Evolutionary conservation across 2,113 vertebrate genomes (phyloP).

Genomic region (Gallinago jamesoni): DNA sequence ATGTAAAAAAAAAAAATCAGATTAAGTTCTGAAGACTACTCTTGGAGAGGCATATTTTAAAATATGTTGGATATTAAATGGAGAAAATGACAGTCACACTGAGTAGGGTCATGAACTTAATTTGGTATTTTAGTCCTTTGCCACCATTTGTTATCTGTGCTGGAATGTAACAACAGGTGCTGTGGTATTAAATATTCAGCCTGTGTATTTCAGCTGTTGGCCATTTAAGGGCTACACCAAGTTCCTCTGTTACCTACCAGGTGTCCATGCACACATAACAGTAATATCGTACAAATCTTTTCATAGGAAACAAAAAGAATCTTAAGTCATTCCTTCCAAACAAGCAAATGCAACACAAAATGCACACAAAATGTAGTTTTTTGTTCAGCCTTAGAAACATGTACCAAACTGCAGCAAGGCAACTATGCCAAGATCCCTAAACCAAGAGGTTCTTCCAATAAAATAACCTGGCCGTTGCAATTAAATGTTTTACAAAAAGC

Average conservation of each 20-base stretch:
- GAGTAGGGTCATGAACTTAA: neutral
- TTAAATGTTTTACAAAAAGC: neutral
- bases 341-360: neutral
- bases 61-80: neutral
- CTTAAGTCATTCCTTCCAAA: neutral
- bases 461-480: neutral
- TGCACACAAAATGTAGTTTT: neutral
- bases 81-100: neutral
- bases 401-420: neutral
- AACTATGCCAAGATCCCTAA: neutral
- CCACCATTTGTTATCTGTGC: constrained; percentile 34
- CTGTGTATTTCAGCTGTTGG: constrained; percentile 56
- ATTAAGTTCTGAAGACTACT: neutral
- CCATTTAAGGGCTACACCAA: neutral
- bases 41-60: neutral
- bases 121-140: constrained; percentile 28
- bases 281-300: neutral
- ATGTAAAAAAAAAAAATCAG: neutral
- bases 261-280: neutral
- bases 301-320: neutral
- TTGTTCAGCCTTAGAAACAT: neutral
- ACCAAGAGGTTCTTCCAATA: neutral
- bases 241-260: constrained; percentile 21
- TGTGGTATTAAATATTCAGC: neutral
- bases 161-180: constrained; percentile 65